Percentiles rank a stretch among this genome's conserved stretches.
Evolutionary conservation across 2,797 vertebrate species (phyloP).

Genomic region (Chelon auratus): DNA sequence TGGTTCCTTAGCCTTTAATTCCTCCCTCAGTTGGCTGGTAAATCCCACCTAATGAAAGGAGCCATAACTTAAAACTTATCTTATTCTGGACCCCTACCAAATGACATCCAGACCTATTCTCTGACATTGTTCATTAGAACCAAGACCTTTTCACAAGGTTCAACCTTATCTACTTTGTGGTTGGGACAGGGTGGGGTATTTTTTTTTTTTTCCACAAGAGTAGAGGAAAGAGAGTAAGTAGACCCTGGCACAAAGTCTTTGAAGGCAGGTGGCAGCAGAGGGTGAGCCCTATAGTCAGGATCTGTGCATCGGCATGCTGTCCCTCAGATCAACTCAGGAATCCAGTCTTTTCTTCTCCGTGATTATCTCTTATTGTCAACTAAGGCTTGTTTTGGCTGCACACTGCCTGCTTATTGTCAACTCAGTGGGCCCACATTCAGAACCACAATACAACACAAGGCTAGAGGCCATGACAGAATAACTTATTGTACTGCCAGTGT

Average conservation of each 20-base stretch:
- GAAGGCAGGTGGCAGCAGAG: conserved; percentile 69
- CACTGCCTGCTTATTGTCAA: conserved; percentile 69
- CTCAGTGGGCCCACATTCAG: conserved; percentile 63
- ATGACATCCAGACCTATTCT: conserved; percentile 78
- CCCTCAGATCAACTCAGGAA: conserved; percentile 74
- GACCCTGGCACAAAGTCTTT: conserved; percentile 45
- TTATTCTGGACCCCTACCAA: conserved; percentile 79
- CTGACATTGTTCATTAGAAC: conserved; percentile 76
- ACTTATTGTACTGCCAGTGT: conserved; percentile 39
- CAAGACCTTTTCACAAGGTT: conserved; percentile 64
- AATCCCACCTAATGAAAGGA: conserved; percentile 85
- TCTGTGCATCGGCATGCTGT: conserved; percentile 57
- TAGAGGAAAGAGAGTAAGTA: conserved; percentile 28
- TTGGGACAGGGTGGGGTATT: conserved; percentile 32
- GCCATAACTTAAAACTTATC: conserved; percentile 83
- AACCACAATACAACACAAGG: conserved; percentile 46
- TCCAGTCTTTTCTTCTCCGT: conserved; percentile 74
- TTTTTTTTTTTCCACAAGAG: conserved; percentile 31
- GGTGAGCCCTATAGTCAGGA: conserved; percentile 51
- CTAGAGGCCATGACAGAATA: conserved; percentile 34
- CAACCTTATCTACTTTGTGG: conserved; percentile 66
- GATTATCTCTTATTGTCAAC: conserved; percentile 76
- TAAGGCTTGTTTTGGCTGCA: conserved; percentile 76
- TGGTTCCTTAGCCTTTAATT: conserved; percentile 82
- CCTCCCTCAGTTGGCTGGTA: conserved; percentile 74